Conservation (phyloP, 2,797 vertebrate species). For the Acanthurus lineatus region DNA sequence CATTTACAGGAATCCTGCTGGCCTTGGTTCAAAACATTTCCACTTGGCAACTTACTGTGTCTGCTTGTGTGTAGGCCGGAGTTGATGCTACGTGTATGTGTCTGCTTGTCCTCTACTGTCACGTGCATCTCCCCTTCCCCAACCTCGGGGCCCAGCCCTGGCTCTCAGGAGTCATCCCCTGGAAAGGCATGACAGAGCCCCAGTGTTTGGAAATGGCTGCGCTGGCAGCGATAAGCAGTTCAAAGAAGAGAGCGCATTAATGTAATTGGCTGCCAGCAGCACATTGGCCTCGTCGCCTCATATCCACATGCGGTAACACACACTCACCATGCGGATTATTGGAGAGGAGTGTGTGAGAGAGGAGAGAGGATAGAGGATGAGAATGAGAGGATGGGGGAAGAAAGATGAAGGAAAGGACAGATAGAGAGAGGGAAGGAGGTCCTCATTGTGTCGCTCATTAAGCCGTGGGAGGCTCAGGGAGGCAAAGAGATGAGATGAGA, state of each 20-base stretch:
- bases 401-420: constrained; percentile 76
- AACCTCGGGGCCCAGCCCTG: constrained; percentile 64
- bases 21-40: constrained; percentile 53
- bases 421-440: constrained; percentile 67
- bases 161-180: constrained; percentile 79
- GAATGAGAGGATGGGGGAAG: constrained; percentile 65
- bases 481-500: constrained; percentile 78
- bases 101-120: constrained; percentile 68
- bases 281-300: constrained; percentile 81
- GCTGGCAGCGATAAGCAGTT: constrained; percentile 89
- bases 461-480: constrained; percentile 76
- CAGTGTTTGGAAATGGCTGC: constrained; percentile 85
- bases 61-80: constrained; percentile 44
- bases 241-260: constrained; percentile 88
- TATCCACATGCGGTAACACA: constrained; percentile 81
- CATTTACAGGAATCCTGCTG: constrained; percentile 43
- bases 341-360: constrained; percentile 66
- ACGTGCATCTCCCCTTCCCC: constrained; percentile 63
- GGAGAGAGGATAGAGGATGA: constrained; percentile 65
- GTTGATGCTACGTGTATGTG: constrained; percentile 37
- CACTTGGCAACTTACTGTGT: constrained; percentile 41
- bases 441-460: constrained; percentile 84
- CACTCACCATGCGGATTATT: constrained; percentile 82
- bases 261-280: constrained; percentile 89
- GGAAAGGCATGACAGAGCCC: constrained; percentile 83